phyloP scores from a whole-genome alignment of 2,113 vertebrate species.

The Platysteira castanea region DNA sequence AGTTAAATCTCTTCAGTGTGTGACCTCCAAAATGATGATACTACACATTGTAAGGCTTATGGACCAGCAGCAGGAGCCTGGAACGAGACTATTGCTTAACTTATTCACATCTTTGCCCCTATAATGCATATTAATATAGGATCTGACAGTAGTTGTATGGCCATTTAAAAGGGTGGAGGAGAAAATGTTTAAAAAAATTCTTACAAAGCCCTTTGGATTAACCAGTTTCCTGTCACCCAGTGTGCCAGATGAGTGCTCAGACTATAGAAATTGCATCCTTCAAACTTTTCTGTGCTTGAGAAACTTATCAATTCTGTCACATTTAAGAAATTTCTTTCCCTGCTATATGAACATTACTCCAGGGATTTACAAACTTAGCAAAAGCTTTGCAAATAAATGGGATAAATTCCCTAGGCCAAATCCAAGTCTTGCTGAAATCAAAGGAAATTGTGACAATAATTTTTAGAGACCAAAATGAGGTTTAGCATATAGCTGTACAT shows the following conservation, averaged over 20 bases:
- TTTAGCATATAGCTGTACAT: background rate
- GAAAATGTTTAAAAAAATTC: background rate
- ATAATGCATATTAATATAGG: background rate
- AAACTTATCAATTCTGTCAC: slow-evolving; percentile 45
- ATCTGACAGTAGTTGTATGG: background rate
- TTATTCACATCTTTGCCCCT: background rate
- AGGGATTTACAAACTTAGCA: slow-evolving; percentile 30
- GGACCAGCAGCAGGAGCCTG: background rate
- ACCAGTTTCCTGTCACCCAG: background rate
- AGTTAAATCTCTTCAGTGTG: background rate
- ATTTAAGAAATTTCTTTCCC: background rate
- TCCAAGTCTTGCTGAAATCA: background rate
- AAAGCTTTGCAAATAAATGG: slow-evolving; percentile 38
- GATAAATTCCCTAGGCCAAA: slow-evolving; percentile 36
- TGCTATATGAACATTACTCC: background rate
- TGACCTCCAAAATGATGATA: slow-evolving; percentile 1
- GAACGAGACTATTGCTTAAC: background rate
- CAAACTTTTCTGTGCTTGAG: background rate
- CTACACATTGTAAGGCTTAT: background rate
- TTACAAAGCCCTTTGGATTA: background rate
- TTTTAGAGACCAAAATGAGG: background rate
- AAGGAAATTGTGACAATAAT: background rate
- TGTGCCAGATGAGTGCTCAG: background rate
- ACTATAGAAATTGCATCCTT: background rate
- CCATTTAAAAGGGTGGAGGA: background rate